These are phyloP conservation scores for Ciconia nigra DNA, from an alignment of 2,797 vertebrate species.

Conservation along the genomic window DNA sequence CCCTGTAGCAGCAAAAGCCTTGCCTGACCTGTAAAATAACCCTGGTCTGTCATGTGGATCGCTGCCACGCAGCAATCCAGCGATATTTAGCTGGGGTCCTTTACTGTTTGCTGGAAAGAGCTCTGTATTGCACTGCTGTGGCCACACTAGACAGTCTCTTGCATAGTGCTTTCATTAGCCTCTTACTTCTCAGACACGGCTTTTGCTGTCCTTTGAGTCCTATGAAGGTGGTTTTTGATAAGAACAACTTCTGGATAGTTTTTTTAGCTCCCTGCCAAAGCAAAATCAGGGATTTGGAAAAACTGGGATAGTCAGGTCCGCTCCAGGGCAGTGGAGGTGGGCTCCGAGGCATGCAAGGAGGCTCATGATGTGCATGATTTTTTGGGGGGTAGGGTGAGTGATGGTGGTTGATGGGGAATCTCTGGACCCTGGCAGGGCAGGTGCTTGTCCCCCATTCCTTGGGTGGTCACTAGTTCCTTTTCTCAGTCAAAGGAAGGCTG, in stretches of 20 bases:
- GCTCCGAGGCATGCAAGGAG: not conserved
- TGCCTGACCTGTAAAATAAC: not conserved
- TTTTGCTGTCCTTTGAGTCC: not conserved
- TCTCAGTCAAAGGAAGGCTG: not conserved
- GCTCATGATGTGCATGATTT: fast-evolving
- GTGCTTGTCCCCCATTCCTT: fast-evolving
- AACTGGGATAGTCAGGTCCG: not conserved
- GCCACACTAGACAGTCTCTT: not conserved
- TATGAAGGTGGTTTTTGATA: not conserved
- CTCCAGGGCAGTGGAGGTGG: not conserved
- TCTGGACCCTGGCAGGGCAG: not conserved
- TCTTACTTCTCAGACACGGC: not conserved
- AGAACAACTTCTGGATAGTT: not conserved
- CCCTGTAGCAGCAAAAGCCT: not conserved
- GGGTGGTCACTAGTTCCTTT: not conserved
- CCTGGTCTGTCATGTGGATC: not conserved
- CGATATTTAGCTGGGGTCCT: not conserved
- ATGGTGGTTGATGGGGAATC: not conserved
- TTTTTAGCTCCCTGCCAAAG: not conserved
- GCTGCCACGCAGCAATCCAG: not conserved
- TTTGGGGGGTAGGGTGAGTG: fast-evolving
- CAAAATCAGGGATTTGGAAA: not conserved
- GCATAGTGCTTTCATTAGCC: not conserved
- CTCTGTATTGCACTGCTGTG: not conserved
- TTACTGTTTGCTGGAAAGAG: not conserved